phyloP scores from a whole-genome alignment of 1,140 invertebrate species.

The Cepaea nemoralis region DNA sequence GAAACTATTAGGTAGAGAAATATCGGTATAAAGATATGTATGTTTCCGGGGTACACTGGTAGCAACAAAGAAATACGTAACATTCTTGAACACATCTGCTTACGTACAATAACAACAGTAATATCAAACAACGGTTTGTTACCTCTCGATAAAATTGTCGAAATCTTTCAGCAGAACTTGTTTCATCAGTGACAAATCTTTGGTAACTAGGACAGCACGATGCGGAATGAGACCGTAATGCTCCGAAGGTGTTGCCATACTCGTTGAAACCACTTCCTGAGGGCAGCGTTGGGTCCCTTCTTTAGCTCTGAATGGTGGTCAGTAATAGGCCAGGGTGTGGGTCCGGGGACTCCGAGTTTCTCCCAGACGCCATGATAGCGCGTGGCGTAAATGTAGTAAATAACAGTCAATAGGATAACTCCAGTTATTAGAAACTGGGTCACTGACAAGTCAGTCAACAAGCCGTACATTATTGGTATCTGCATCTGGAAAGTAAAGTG shows the following conservation, averaged over 20 bases:
- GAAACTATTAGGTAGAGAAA: no score
- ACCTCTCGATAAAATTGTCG: conserved; percentile 24
- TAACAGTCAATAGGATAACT: neutral
- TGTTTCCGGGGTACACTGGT: no score
- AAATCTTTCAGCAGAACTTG: conserved; percentile 25
- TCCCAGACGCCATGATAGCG: conserved; percentile 13
- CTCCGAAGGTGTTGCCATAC: conserved; percentile 6
- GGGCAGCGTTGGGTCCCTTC: neutral
- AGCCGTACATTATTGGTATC: neutral
- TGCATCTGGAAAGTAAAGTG: conserved; percentile 9
- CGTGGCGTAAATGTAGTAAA: neutral
- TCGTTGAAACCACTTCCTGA: neutral
- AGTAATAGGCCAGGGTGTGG: conserved; percentile 14
- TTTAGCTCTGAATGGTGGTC: neutral
- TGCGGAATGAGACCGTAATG: neutral
- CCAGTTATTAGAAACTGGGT: neutral
- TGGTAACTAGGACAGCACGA: neutral
- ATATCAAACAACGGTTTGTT: no score
- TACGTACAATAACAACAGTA: no score
- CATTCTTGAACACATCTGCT: no score
- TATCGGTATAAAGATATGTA: no score
- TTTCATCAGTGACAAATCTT: neutral
- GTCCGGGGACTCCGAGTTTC: conserved; percentile 12
- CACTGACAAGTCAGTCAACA: neutral
- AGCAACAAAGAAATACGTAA: no score